These are phyloP conservation scores for Poecilia picta DNA, from an alignment of 2,797 vertebrate genomes.

Conservation along the genomic window DNA sequence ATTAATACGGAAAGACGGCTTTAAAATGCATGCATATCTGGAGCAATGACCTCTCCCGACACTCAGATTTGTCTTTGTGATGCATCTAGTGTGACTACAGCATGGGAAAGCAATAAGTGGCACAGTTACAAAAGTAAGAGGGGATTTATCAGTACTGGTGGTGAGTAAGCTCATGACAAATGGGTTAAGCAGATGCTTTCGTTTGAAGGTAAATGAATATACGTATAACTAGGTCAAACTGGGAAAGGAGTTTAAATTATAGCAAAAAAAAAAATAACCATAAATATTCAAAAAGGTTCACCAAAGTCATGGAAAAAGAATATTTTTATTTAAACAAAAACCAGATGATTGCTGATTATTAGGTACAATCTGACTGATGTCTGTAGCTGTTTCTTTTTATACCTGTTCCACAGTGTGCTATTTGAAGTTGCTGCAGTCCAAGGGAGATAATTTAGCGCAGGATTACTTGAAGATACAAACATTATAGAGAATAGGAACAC, in stretches of 20 bases:
- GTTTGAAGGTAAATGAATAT: conserved; percentile 67
- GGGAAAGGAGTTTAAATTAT: conserved; percentile 35
- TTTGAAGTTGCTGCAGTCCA: not conserved
- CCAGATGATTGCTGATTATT: not conserved
- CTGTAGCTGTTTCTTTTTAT: conserved; percentile 4
- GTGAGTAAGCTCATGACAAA: conserved; percentile 59
- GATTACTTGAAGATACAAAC: conserved; percentile 23
- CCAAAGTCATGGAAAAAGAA: not conserved
- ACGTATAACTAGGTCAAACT: conserved; percentile 63
- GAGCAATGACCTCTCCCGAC: conserved; percentile 66
- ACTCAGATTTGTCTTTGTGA: conserved; percentile 69
- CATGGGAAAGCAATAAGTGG: conserved; percentile 66
- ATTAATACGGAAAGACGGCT: conserved; percentile 55
- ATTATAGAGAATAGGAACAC: conserved; percentile 25
- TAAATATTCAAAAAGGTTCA: not conserved
- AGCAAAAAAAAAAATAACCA: conserved; percentile 8
- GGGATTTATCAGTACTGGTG: conserved; percentile 62
- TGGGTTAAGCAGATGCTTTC: conserved; percentile 68
- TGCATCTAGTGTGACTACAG: conserved; percentile 59
- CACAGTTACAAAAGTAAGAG: conserved; percentile 71
- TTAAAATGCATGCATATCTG: conserved; percentile 63
- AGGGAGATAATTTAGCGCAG: not conserved
- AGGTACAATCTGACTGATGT: not conserved
- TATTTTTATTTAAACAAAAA: not conserved
- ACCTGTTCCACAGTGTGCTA: not conserved